Evolutionary conservation across 2,888 invertebrate genomes (phyloP).

Genomic region (Volucella bombylans): DNA sequence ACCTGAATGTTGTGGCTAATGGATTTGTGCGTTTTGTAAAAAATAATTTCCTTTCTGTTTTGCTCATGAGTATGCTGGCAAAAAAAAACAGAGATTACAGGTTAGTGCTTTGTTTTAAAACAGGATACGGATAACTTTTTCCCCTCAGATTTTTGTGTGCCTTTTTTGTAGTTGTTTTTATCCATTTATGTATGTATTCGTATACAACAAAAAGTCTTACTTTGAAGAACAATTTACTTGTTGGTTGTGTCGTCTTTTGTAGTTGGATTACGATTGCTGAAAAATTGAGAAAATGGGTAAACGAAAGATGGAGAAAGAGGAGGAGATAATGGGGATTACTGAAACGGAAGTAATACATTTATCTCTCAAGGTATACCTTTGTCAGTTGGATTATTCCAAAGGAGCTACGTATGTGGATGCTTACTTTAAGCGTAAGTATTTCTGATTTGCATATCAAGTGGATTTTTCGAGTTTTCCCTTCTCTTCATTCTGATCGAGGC

Average conservation of each 20-base stretch:
- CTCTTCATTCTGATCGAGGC: too few species aligned
- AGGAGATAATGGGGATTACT: conserved; percentile 10
- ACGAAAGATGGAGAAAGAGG: conserved; percentile 5
- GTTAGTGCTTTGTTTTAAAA: conserved; percentile 3
- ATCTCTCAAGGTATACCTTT: neutral
- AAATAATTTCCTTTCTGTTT: neutral
- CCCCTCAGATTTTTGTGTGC: too few species aligned
- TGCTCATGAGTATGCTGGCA: neutral
- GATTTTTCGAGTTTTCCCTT: too few species aligned
- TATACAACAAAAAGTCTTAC: neutral
- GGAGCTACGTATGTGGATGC: neutral
- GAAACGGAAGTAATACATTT: conserved; percentile 20
- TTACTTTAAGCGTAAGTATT: neutral
- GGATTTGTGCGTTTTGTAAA: conserved; percentile 3
- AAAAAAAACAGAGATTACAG: conserved; percentile 13
- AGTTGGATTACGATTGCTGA: neutral
- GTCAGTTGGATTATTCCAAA: conserved; percentile 12
- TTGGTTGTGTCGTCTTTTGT: conserved; percentile 21
- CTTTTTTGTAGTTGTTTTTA: neutral
- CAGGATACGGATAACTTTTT: neutral
- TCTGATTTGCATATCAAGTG: too few species aligned
- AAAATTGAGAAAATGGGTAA: neutral
- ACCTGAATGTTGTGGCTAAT: conserved; percentile 19
- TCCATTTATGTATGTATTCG: neutral
- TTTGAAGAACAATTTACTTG: conserved; percentile 33